Evolutionary conservation across 2,797 vertebrate species (phyloP).

Genomic region (Acrocephalus scirpaceus): DNA sequence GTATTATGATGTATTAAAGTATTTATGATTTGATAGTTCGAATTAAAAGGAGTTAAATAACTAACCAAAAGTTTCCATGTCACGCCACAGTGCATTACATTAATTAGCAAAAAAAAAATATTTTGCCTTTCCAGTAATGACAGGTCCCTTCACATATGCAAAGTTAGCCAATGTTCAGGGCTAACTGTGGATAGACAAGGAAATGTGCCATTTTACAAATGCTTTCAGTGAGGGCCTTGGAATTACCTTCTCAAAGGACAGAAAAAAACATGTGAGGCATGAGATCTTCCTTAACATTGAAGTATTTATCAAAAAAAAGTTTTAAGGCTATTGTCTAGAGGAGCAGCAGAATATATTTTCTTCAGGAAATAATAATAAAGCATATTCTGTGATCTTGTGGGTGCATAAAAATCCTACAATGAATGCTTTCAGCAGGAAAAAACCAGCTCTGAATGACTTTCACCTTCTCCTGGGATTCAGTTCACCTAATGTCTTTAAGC

Average conservation of each 20-base stretch:
- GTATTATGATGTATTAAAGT: neutral
- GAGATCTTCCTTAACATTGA: neutral
- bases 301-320: neutral
- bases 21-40: neutral
- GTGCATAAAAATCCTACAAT: neutral
- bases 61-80: neutral
- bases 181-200: neutral
- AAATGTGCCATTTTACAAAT: neutral
- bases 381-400: neutral
- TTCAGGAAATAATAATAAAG: neutral
- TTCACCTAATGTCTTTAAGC: neutral
- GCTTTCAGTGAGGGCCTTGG: neutral
- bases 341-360: neutral
- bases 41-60: neutral
- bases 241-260: neutral
- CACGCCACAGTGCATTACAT: neutral
- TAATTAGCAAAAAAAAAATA: neutral
- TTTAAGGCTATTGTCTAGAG: neutral
- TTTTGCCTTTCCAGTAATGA: neutral
- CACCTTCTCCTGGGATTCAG: neutral
- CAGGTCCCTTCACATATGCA: neutral
- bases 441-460: neutral
- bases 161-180: neutral
- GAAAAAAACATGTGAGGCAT: neutral
- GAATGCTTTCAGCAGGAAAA: neutral